Percentiles rank a stretch among this genome's conserved stretches.
Evolutionary conservation across 2,113 vertebrate species (phyloP).

Genomic region (Triplophysa tibetana): DNA sequence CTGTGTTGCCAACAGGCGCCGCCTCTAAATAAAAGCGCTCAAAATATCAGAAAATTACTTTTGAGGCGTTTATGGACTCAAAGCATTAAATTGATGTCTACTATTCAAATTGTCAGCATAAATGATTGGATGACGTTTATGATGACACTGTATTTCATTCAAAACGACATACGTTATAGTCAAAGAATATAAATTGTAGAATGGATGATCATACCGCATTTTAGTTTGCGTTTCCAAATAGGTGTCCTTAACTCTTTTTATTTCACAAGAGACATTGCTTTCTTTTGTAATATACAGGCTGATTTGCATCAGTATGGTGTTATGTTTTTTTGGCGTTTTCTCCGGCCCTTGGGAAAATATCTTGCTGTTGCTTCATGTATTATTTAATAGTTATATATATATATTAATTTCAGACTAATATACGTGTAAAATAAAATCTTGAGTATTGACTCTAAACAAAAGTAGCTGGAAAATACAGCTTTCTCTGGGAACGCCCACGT

Average conservation of each 20-base stretch:
- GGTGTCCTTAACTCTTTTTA: background rate
- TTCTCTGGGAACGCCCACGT: slow-evolving; percentile 32
- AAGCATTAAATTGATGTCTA: slow-evolving; percentile 42
- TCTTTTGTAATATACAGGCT: background rate
- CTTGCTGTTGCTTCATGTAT: background rate
- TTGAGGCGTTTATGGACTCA: slow-evolving; percentile 67
- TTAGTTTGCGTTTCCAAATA: background rate
- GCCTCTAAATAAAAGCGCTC: slow-evolving; percentile 78
- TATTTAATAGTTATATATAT: background rate
- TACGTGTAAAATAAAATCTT: background rate
- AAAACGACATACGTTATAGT: background rate
- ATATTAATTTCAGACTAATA: background rate
- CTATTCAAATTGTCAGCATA: slow-evolving; percentile 51
- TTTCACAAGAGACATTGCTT: background rate
- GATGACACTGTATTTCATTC: slow-evolving; percentile 58
- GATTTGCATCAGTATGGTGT: background rate
- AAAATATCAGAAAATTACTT: slow-evolving; percentile 70
- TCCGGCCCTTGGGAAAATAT: background rate
- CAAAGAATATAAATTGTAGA: too few relatives aligned
- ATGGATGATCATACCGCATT: background rate
- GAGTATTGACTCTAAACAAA: background rate
- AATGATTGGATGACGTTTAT: slow-evolving; percentile 56
- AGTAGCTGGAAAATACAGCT: slow-evolving; percentile 20
- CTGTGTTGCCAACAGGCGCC: slow-evolving; percentile 77
- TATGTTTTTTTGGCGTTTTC: background rate